Evolutionary conservation across 2,113 vertebrate genomes (phyloP).

Genomic region (Campylomormyrus numenius): DNA sequence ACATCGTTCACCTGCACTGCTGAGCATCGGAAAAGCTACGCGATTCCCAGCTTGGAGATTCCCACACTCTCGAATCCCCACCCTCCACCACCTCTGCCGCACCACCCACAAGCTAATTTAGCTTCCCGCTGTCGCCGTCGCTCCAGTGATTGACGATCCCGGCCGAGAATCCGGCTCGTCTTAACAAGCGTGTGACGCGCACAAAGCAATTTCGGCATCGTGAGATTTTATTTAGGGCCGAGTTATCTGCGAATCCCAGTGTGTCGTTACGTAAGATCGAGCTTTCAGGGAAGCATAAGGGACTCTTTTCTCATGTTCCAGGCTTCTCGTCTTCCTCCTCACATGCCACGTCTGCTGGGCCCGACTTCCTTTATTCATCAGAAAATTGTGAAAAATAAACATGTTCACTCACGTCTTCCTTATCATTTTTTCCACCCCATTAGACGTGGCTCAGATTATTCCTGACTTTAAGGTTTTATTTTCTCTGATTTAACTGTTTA

Average conservation of each 20-base stretch:
- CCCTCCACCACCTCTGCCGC: background rate
- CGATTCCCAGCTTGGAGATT: constrained; percentile 14
- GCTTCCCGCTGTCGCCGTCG: constrained; percentile 14
- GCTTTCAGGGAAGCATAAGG: background rate
- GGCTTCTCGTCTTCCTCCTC: background rate
- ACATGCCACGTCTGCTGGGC: background rate
- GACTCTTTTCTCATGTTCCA: background rate
- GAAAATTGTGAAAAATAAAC: constrained; percentile 4
- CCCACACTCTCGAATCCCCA: background rate
- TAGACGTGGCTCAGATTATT: background rate
- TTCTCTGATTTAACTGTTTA: background rate
- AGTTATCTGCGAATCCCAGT: constrained; percentile 26
- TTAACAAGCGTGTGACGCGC: constrained; percentile 24
- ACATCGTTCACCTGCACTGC: background rate
- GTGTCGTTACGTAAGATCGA: background rate
- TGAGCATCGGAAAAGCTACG: background rate
- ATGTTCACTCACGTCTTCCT: background rate
- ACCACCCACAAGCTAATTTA: constrained; percentile 16
- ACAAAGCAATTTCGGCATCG: constrained; percentile 26
- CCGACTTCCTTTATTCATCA: background rate
- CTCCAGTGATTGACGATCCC: constrained; percentile 18
- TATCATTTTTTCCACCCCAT: background rate
- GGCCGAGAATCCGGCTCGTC: background rate
- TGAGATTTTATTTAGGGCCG: constrained; percentile 25
- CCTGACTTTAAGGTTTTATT: background rate